phyloP scores from a whole-genome alignment of 92 coral and sea anemone species.

The Porites rus region DNA sequence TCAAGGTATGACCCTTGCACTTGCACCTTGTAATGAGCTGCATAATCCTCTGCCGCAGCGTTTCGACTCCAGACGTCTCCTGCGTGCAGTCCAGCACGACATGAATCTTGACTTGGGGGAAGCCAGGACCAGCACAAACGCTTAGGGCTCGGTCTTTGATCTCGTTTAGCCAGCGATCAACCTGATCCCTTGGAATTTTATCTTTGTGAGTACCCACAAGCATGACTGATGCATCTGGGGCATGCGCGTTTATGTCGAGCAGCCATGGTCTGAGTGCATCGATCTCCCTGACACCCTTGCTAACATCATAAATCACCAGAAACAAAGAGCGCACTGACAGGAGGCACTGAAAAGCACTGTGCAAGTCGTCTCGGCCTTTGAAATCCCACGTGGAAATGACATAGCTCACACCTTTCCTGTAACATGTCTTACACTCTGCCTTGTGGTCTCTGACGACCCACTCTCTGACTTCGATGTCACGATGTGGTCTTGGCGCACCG shows the following conservation, averaged over 20 bases:
- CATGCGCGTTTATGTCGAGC: slow-evolving; percentile 82
- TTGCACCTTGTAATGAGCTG: slow-evolving; percentile 83
- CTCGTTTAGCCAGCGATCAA: slow-evolving; percentile 47
- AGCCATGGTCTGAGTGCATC: slow-evolving; percentile 91
- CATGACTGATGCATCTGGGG: slow-evolving; percentile 90
- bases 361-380: slow-evolving; percentile 76
- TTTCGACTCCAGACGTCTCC: slow-evolving; percentile 76
- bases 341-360: slow-evolving; percentile 84
- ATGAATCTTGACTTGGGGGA: slow-evolving; percentile 86
- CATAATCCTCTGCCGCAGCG: slow-evolving; percentile 73
- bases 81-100: slow-evolving; percentile 85
- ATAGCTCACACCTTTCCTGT: slow-evolving; percentile 82
- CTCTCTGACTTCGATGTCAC: slow-evolving; percentile 74
- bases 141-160: slow-evolving; percentile 75
- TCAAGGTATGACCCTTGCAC: slow-evolving; percentile 81
- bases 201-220: slow-evolving; percentile 97
- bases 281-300: slow-evolving; percentile 84
- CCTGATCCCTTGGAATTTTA: slow-evolving; percentile 70
- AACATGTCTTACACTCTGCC: slow-evolving; percentile 84
- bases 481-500: slow-evolving; percentile 56
- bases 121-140: slow-evolving; percentile 81
- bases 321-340: slow-evolving; percentile 86
- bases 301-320: slow-evolving; percentile 90
- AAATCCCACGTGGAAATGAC: slow-evolving; percentile 91
- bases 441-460: slow-evolving; percentile 82